Evolutionary conservation across 2,888 invertebrate species (phyloP).

Genomic region (Andrena marginata): DNA sequence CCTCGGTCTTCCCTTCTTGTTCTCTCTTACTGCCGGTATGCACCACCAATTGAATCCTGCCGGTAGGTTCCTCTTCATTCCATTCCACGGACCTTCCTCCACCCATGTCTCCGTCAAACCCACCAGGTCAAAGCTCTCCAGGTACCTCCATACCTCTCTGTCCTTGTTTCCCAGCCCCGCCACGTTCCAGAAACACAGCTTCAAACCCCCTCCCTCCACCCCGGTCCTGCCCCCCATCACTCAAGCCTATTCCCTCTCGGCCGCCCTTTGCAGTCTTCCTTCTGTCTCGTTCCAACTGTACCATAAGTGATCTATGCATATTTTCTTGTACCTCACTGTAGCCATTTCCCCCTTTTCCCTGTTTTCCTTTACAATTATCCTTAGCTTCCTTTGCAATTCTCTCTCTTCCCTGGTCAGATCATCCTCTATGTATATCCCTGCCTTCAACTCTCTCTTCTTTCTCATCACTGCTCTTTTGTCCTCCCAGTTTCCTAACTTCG

Average conservation of each 20-base stretch:
- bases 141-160: neutral
- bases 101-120: slow-evolving; percentile 14
- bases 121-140: slow-evolving; percentile 2
- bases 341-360: slow-evolving; percentile 8
- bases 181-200: slow-evolving; percentile 19
- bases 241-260: neutral
- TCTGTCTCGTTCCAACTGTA: neutral
- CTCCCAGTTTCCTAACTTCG: neutral
- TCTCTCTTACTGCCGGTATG: slow-evolving; percentile 5
- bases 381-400: slow-evolving; percentile 2
- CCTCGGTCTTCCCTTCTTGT: slow-evolving; percentile 1
- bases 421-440: slow-evolving; percentile 11
- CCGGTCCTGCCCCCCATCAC: neutral
- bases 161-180: neutral
- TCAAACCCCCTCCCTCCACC: neutral
- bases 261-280: neutral
- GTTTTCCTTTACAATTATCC: neutral
- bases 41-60: neutral
- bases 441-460: neutral
- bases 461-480: slow-evolving; percentile 12
- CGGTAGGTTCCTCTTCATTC: neutral
- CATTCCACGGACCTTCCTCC: neutral
- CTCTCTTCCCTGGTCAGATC: slow-evolving; percentile 14
- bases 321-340: slow-evolving; percentile 14
- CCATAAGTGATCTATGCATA: neutral